phyloP scores from a whole-genome alignment of 2,113 vertebrate genomes.

The Cariama cristata region DNA sequence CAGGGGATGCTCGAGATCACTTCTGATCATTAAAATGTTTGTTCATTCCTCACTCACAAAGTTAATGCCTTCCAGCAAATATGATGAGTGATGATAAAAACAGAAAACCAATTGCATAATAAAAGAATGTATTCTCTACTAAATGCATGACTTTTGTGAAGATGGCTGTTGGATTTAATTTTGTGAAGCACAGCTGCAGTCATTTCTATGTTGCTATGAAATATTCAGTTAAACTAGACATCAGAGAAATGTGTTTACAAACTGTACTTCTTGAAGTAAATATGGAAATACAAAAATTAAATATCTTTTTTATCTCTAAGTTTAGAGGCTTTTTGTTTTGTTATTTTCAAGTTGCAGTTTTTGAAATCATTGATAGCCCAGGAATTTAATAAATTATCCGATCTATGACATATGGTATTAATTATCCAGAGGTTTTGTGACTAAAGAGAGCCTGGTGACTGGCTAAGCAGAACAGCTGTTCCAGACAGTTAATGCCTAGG shows the following conservation, averaged over 20 bases:
- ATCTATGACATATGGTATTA: not conserved
- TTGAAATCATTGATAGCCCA: not conserved
- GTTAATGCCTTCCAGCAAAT: slow-evolving; percentile 1
- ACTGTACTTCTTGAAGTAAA: not conserved
- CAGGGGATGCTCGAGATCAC: not conserved
- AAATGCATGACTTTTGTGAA: not conserved
- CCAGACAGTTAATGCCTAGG: not conserved
- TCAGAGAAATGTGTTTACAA: slow-evolving; percentile 8
- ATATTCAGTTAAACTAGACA: slow-evolving; percentile 4
- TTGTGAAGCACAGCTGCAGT: slow-evolving; percentile 1
- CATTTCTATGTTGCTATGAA: slow-evolving; percentile 23
- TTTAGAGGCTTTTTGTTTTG: not conserved
- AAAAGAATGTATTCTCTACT: not conserved
- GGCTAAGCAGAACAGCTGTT: not conserved
- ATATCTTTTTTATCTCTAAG: not conserved
- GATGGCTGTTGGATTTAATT: slow-evolving; percentile 36
- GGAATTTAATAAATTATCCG: not conserved
- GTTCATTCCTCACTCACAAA: not conserved
- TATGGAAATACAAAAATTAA: not conserved
- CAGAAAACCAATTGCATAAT: not conserved
- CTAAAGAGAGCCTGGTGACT: not conserved
- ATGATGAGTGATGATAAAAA: not conserved
- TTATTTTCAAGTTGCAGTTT: not conserved
- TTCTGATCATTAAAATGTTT: not conserved
- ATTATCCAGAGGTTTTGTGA: not conserved